Evolutionary conservation across 2,888 invertebrate species (phyloP), one percentile per base, ranked within the genome.

Genomic region (Lomographa bimaculata): DNA sequence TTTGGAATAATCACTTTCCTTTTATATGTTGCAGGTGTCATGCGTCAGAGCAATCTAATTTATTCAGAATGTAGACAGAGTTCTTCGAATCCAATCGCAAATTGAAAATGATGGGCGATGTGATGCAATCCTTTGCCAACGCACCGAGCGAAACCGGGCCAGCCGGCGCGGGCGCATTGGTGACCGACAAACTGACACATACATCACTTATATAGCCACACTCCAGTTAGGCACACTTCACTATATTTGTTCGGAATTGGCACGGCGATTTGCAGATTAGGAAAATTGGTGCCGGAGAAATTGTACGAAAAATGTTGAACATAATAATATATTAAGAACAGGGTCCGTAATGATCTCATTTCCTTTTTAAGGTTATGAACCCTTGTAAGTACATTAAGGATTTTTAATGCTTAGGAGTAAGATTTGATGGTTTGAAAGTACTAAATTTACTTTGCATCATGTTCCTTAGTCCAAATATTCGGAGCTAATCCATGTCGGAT

Each of bases 111-210:
- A 46, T 54, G 41, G 30, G 6, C 28, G 32, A 19, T 51, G 21
- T 54, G 54, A 54, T 46, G 54, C 44, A 51, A 51, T n/a, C n/a
- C n/a, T n/a, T n/a, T 19, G 43, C 16, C 33, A 38, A 44, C 34
- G 32, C 46, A 37, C 37, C 28, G 35, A 40, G 19, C 36, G 40
- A 54, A 54, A 29, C 46, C 49, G 46, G 51, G 54, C 37, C 33
- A 20, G 25, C 24, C 16, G 17, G 28, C 37, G 42, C 43, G 25
- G 29, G 33, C 33, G 34, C 34, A 33, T 23, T 33, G 28, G 43
- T 50, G 53, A 48, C 54, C 50, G 48, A 48, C 44, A 37, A 42
- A 43, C 46, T 18, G 33, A 25, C 40, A 48, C 29, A 35, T 18
- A 12, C 18, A 26, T 14, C 29, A 35, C 16, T 21, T 21, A 20